Evolutionary conservation across 1,140 invertebrate species (phyloP).

Genomic region (Achatina immaculata): DNA sequence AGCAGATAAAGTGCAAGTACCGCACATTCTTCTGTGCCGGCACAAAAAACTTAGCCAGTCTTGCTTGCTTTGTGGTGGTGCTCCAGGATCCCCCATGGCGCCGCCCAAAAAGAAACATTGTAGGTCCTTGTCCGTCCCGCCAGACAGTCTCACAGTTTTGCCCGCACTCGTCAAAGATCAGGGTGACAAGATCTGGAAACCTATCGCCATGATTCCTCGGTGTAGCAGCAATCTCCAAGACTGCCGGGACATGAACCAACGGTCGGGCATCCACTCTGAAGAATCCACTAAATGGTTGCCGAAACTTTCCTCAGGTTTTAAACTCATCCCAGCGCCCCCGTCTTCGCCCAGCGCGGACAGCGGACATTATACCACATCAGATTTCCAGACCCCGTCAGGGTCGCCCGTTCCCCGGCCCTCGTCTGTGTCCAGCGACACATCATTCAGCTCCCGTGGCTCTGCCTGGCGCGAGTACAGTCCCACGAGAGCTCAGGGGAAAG

Average conservation of each 20-base stretch:
- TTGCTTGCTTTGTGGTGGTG: constrained; percentile 47
- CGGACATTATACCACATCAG: constrained; percentile 54
- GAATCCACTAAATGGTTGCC: constrained; percentile 35
- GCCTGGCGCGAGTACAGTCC: constrained; percentile 48
- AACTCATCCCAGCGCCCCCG: constrained; percentile 27
- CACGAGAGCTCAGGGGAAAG: constrained; percentile 39
- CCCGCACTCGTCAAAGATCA: constrained; percentile 49
- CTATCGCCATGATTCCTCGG: constrained; percentile 50
- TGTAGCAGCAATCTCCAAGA: constrained; percentile 24
- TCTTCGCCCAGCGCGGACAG: constrained; percentile 50
- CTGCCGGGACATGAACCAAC: constrained; percentile 19
- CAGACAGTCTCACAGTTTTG: constrained; percentile 44
- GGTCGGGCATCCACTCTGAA: not conserved
- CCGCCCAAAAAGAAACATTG: constrained; percentile 67
- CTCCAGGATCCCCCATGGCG: constrained; percentile 38
- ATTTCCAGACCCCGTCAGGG: constrained; percentile 59
- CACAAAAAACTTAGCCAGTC: constrained; percentile 19
- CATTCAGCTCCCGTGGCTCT: constrained; percentile 49
- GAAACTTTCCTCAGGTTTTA: constrained; percentile 21
- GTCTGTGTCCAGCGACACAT: constrained; percentile 57
- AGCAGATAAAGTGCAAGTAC: not conserved
- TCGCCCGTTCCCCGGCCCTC: constrained; percentile 64
- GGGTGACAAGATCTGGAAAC: constrained; percentile 52
- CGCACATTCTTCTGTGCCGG: not conserved
- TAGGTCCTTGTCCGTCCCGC: constrained; percentile 56